Conservation (phyloP, 2,888 invertebrate genomes). For the Saturnia japonica region DNA sequence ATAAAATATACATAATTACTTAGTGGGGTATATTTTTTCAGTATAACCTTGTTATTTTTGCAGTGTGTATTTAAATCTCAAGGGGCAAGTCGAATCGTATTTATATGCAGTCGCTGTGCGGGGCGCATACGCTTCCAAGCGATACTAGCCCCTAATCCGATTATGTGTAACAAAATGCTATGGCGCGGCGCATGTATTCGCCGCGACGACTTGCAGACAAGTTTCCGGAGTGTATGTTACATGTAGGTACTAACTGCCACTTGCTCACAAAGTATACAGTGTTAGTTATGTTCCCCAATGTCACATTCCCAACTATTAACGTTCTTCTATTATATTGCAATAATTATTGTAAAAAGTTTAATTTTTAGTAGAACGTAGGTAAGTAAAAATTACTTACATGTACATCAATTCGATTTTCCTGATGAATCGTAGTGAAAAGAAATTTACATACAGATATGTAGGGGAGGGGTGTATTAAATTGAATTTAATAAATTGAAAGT, state of each 20-base stretch:
- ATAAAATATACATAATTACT: not conserved
- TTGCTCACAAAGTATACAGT: slow-evolving; percentile 27
- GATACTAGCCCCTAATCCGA: slow-evolving; percentile 71
- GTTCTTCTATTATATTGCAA: not conserved
- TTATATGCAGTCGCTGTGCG: slow-evolving; percentile 63
- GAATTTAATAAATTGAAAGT: no score
- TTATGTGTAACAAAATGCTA: slow-evolving; percentile 78
- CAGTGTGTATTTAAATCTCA: slow-evolving; percentile 50
- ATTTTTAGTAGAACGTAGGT: not conserved
- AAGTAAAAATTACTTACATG: not conserved
- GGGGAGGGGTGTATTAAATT: no score
- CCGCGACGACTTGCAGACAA: slow-evolving; percentile 42
- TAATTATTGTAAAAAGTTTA: not conserved
- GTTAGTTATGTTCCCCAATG: not conserved
- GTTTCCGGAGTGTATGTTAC: slow-evolving; percentile 50
- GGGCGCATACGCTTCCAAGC: slow-evolving; percentile 52
- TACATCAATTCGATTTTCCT: not conserved
- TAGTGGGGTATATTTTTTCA: not conserved
- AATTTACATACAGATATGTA: not conserved
- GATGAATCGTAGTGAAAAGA: not conserved
- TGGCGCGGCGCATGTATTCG: slow-evolving; percentile 49
- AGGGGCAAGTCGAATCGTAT: slow-evolving; percentile 54
- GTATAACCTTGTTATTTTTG: slow-evolving; percentile 42
- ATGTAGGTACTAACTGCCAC: slow-evolving; percentile 31
- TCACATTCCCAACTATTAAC: not conserved